Evolutionary conservation across 2,797 vertebrate genomes (phyloP), one percentile per base, ranked within the genome.

Genomic region (Hyperoplus lanceolatus): DNA sequence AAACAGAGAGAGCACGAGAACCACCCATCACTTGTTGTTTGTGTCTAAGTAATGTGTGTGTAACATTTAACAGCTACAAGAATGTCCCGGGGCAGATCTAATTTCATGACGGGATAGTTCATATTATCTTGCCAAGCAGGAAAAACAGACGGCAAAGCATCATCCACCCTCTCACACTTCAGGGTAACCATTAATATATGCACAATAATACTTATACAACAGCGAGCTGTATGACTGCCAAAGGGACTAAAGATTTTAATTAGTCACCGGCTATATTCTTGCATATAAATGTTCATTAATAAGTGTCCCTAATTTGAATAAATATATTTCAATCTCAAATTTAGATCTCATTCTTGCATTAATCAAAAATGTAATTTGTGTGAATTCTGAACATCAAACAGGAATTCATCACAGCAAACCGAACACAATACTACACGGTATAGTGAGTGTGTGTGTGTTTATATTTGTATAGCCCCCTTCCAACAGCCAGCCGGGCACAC

Each of bases 21-120:
- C 53, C 15, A 61, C 36, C 70, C 36, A 51, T 61, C 70, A 48
- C 54, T 61, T 79, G 4, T 29, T 21, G 61, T 70, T 38, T 78
- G 70, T 50, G 56, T 55, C 65, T 50, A 54, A 13, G 51, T 36
- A 46, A 46, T 48, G 67, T 55, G 72, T 60, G 71, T 53, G 70
- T 75, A 48, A 75, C 73, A 70, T 83, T 81, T 87, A 88, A 79
- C 66, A 66, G 50, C 61, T 18, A 57, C 73, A 41, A 59, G 14
- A 76, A 50, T 74, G 58, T 66, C 75, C 45, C 45, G 45, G 64
- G 42, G 55, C 71, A 71, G 73, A 70, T 82, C 70, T 76, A n/a
- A 69, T 82, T 80, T 85, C 72, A 75, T 62, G 29, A 29, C 29
- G 43, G 6, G 9, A 41, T 69, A 68, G 79, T 73, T 64, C 64